These are phyloP conservation scores for Macaria liturata DNA, from an alignment of 2,888 invertebrate species.

Conservation along the genomic window DNA sequence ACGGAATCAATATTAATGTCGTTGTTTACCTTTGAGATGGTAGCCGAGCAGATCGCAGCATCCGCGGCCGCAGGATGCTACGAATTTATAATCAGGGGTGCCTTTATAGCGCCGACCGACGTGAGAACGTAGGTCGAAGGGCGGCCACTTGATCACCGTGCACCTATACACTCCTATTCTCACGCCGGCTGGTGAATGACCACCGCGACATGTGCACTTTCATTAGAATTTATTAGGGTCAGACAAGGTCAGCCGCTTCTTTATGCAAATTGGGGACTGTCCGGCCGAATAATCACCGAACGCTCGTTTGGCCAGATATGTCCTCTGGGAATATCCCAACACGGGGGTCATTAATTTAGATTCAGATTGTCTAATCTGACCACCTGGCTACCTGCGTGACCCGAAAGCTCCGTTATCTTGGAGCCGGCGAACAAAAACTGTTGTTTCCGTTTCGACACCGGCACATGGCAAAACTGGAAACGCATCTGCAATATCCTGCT, in stretches of 20 bases:
- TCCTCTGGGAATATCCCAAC: slow-evolving; percentile 58
- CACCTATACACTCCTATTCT: slow-evolving; percentile 73
- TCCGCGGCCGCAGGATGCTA: slow-evolving; percentile 61
- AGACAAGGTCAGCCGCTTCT: slow-evolving; percentile 67
- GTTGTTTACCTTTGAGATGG: slow-evolving; percentile 76
- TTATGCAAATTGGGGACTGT: slow-evolving; percentile 61
- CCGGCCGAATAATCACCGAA: slow-evolving; percentile 58
- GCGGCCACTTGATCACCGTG: slow-evolving; percentile 75
- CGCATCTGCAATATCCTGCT: slow-evolving; percentile 67
- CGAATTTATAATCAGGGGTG: slow-evolving; percentile 77
- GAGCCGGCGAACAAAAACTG: slow-evolving; percentile 60
- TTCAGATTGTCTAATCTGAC: slow-evolving; percentile 48
- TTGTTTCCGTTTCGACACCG: slow-evolving; percentile 61
- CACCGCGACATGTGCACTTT: slow-evolving; percentile 62
- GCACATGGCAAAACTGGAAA: slow-evolving; percentile 65
- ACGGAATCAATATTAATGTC: slow-evolving; percentile 78
- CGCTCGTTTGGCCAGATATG: slow-evolving; percentile 37
- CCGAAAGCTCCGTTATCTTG: slow-evolving; percentile 62
- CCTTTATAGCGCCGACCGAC: slow-evolving; percentile 62
- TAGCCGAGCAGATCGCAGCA: slow-evolving; percentile 57
- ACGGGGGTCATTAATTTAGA: slow-evolving; percentile 45
- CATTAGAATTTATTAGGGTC: slow-evolving; percentile 77
- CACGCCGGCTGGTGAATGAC: slow-evolving; percentile 73
- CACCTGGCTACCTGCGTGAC: slow-evolving; percentile 71
- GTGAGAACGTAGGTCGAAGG: slow-evolving; percentile 75